Percentiles rank a stretch among this genome's conserved stretches.
phyloP scores from a whole-genome alignment of 2,888 invertebrate genomes.

The Julus scanicus region DNA sequence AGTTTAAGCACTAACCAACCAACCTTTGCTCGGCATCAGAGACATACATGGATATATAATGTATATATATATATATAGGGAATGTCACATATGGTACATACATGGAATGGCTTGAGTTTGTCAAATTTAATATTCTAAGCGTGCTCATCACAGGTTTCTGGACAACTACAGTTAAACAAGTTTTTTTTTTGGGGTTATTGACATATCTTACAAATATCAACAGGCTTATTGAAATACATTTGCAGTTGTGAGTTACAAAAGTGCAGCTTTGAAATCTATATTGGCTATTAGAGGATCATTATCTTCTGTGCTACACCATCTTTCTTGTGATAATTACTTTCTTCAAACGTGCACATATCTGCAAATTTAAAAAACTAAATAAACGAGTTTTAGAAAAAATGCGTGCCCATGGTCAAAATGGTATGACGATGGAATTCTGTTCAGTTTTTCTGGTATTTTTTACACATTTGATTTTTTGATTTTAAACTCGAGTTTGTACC shows the following conservation, averaged over 20 bases:
- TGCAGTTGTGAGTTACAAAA: not conserved
- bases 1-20: too few relatives aligned
- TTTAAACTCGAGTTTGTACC: not conserved
- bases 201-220: too few relatives aligned
- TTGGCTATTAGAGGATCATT: not conserved
- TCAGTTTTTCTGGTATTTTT: not conserved
- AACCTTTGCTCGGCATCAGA: too few relatives aligned
- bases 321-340: not conserved
- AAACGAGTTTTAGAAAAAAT: not conserved
- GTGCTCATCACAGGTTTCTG: not conserved
- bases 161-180: too few relatives aligned
- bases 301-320: not conserved
- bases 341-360: too few relatives aligned
- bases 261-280: not conserved
- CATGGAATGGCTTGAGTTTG: not conserved
- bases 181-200: too few relatives aligned
- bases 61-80: too few relatives aligned
- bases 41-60: too few relatives aligned
- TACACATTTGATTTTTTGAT: not conserved
- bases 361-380: too few relatives aligned
- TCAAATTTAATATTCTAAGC: not conserved
- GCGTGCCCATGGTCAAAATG: too few relatives aligned
- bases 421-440: not conserved
- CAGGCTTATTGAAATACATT: too few relatives aligned
- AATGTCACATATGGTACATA: too few relatives aligned